A percentile compares a stretch with the other conserved stretches of the same genome.
Conservation (phyloP, 2,113 vertebrate genomes). For the Smithornis capensis region DNA sequence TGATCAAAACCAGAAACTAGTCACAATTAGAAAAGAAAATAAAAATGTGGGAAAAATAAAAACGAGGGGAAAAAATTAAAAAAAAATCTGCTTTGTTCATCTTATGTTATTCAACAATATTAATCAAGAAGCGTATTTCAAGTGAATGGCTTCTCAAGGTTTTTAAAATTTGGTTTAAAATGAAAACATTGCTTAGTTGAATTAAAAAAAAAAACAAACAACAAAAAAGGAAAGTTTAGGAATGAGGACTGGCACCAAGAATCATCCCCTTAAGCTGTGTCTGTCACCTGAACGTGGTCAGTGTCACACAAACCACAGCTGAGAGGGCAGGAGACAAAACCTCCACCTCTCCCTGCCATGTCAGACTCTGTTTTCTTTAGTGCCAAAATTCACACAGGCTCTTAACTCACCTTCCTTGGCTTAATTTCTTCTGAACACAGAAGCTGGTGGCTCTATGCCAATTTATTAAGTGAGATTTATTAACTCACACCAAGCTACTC, state of each 20-base stretch:
- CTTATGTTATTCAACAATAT: neutral
- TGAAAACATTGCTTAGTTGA: neutral
- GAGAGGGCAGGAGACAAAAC: neutral
- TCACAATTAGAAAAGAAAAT: neutral
- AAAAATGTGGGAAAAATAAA: neutral
- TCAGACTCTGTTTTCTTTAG: neutral
- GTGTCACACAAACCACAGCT: neutral
- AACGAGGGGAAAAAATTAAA: neutral
- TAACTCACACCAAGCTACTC: neutral
- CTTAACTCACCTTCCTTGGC: neutral
- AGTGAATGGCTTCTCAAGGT: neutral
- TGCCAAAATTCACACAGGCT: neutral
- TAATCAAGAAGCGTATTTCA: neutral
- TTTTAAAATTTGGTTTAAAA: neutral
- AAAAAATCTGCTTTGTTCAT: neutral
- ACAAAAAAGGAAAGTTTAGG: neutral
- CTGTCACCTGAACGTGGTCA: neutral
- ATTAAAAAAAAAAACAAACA: neutral
- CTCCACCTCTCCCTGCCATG: neutral
- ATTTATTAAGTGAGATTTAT: constrained; percentile 47
- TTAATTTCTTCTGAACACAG: constrained; percentile 13
- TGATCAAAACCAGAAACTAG: constrained; percentile 56
- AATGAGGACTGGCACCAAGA: neutral
- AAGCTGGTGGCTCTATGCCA: neutral
- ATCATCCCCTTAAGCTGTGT: neutral